phyloP scores from a whole-genome alignment of 2,888 invertebrate species.

The Campopleginae sp. region DNA sequence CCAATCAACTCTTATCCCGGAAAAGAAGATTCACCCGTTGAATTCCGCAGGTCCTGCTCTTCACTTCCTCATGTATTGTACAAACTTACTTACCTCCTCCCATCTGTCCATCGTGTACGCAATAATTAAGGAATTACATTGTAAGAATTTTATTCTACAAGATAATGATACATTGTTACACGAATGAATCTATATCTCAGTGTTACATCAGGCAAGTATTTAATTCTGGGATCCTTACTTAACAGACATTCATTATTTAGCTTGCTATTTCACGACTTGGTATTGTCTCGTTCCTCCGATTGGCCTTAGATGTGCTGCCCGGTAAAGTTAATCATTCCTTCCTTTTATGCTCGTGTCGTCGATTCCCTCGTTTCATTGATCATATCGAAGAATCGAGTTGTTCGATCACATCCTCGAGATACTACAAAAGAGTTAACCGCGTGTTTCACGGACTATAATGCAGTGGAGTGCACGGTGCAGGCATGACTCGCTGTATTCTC shows the following conservation, averaged over 20 bases:
- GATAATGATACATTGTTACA: conserved; percentile 51
- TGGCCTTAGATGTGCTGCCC: conserved; percentile 6
- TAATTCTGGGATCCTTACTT: conserved; percentile 55
- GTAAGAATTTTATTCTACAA: conserved; percentile 33
- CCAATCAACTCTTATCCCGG: conserved; percentile 65
- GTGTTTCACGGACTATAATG: conserved; percentile 37
- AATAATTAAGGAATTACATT: conserved; percentile 57
- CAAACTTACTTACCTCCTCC: conserved; percentile 9
- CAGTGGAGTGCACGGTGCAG: conserved; percentile 23
- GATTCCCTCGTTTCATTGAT: conserved; percentile 43
- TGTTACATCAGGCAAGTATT: conserved; percentile 61
- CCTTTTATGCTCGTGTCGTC: conserved; percentile 48
- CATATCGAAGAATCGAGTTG: conserved; percentile 60
- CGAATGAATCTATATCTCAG: conserved; percentile 58
- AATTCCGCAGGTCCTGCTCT: conserved; percentile 58
- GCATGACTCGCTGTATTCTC: conserved; percentile 53
- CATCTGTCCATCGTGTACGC: conserved; percentile 27
- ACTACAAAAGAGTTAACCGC: conserved; percentile 13
- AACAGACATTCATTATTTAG: conserved; percentile 61
- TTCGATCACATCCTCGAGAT: conserved; percentile 58
- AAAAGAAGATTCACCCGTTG: conserved; percentile 57
- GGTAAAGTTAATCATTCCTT: conserved; percentile 42
- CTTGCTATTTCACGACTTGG: conserved; percentile 66
- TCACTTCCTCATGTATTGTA: conserved; percentile 45
- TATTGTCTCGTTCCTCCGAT: conserved; percentile 43